Conservation (phyloP, 2,113 vertebrate genomes). For the Equus przewalskii region DNA sequence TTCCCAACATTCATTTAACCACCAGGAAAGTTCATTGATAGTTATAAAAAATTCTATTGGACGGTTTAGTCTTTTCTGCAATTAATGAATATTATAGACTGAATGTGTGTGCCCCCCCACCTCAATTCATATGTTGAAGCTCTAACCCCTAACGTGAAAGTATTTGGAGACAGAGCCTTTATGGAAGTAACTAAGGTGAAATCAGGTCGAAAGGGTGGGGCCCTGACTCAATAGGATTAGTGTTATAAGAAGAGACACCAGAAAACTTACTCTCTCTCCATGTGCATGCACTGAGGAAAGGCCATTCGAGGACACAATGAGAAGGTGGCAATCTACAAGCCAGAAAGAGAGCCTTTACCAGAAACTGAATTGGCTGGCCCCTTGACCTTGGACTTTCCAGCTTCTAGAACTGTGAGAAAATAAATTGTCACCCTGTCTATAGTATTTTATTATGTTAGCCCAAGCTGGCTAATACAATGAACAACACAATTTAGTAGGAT, state of each 20-base stretch:
- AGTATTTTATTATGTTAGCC: not conserved
- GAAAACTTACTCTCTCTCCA: not conserved
- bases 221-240: not conserved
- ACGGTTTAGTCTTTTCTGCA: conserved; percentile 75
- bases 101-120: not conserved
- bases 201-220: not conserved
- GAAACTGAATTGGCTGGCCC: not conserved
- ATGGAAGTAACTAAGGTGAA: not conserved
- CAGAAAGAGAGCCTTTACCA: not conserved
- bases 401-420: not conserved
- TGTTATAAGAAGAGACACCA: not conserved
- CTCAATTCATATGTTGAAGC: not conserved
- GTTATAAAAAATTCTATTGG: conserved; percentile 71
- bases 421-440: not conserved
- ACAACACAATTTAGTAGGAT: conserved; percentile 53
- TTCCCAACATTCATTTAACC: conserved; percentile 80
- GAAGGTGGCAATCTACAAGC: not conserved
- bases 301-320: not conserved
- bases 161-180: not conserved
- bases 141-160: not conserved
- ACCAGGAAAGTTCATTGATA: conserved; percentile 75
- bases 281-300: not conserved
- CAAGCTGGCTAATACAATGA: not conserved
- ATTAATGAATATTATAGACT: conserved; percentile 46
- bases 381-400: not conserved